Evolutionary conservation across 2,888 invertebrate species (phyloP).

Genomic region (Selenia dentaria): DNA sequence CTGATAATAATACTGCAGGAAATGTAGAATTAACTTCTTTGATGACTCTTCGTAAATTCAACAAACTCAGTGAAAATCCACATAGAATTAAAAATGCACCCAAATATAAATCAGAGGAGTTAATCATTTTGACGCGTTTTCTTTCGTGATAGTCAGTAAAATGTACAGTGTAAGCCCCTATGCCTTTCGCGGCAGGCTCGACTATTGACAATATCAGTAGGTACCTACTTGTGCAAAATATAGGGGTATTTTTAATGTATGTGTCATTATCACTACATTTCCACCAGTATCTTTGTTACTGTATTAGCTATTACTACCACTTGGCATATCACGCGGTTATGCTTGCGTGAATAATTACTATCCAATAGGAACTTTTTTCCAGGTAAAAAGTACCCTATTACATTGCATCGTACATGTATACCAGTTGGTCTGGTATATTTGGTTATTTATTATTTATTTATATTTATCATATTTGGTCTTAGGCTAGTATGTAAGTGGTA

Average conservation of each 20-base stretch:
- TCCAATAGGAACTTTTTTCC: no score
- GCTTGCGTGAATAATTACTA: no score
- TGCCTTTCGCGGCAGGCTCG: constrained; percentile 41
- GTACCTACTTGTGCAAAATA: no score
- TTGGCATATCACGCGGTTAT: no score
- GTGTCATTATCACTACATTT: constrained; percentile 23
- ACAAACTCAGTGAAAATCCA: constrained; percentile 64
- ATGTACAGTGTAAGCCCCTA: constrained; percentile 53
- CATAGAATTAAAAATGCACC: constrained; percentile 65
- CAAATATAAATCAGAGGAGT: constrained; percentile 61
- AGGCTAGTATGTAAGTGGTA: no score
- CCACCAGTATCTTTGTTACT: no score
- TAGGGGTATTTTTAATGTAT: constrained; percentile 58
- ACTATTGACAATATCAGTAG: constrained; percentile 51
- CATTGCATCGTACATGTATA: no score
- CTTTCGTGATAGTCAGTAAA: constrained; percentile 26
- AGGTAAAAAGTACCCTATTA: no score
- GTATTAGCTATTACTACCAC: no score
- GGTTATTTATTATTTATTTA: no score
- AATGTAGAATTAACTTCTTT: constrained; percentile 48
- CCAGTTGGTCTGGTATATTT: no score
- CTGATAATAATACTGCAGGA: constrained; percentile 64
- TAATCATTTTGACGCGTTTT: constrained; percentile 51
- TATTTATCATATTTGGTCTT: no score
- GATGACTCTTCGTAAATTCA: constrained; percentile 63